Conservation (phyloP, 2,888 invertebrate genomes). For the Aelia acuminata region DNA sequence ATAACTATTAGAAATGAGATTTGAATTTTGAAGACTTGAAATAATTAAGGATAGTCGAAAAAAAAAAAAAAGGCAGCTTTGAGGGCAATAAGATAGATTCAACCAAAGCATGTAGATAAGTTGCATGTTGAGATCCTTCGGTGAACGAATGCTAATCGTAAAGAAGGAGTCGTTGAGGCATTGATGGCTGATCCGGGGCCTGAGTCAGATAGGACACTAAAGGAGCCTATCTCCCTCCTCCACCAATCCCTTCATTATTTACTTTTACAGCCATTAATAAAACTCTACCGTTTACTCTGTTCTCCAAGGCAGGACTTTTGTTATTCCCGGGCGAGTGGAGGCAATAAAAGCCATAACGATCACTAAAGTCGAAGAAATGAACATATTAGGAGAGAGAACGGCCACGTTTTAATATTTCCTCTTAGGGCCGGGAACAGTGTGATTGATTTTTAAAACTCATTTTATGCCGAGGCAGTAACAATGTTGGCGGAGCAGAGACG, state of each 20-base stretch:
- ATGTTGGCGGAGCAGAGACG: background rate
- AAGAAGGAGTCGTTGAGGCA: conserved; percentile 21
- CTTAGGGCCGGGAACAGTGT: conserved; percentile 24
- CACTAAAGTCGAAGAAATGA: conserved; percentile 64
- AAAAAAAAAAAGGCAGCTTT: background rate
- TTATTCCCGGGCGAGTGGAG: conserved; percentile 56
- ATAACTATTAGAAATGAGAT: no score
- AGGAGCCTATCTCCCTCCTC: conserved; percentile 36
- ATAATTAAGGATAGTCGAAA: background rate
- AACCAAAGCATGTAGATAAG: conserved; percentile 28
- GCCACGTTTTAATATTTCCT: conserved; percentile 63
- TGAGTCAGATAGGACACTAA: conserved; percentile 47
- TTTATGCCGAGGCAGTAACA: conserved; percentile 34
- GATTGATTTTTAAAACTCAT: conserved; percentile 58
- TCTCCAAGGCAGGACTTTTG: conserved; percentile 61
- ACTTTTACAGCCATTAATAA: conserved; percentile 65
- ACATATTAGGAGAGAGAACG: conserved; percentile 62
- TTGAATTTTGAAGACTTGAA: background rate
- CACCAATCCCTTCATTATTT: conserved; percentile 63
- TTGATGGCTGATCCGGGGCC: background rate
- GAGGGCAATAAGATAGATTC: background rate
- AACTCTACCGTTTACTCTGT: conserved; percentile 60
- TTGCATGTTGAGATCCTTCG: background rate
- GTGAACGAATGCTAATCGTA: conserved; percentile 50
- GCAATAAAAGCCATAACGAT: conserved; percentile 64